Base-by-base conservation (phyloP, 1,140 invertebrate genomes). In the Muscidifurax raptorellus region DNA sequence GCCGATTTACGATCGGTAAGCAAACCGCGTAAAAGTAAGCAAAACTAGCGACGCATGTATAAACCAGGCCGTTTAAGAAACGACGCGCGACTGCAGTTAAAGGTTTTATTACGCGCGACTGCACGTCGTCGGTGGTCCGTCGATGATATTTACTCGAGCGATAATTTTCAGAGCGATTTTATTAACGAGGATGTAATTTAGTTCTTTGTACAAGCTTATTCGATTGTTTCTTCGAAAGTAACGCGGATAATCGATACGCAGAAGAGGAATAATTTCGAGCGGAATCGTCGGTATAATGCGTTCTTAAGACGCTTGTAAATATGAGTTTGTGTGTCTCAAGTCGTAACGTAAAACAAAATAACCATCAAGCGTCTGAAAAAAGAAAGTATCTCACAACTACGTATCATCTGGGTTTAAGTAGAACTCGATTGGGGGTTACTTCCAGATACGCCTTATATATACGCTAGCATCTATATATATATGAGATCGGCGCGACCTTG, bases 371-470 rank as follows among this genome's bases (percentile, higher is more conserved):
- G 10, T 40, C 36, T 40, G 10, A 22, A 52, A 52, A 52, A 52
- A 47, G 13, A 52, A 52, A 52, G 18, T 4, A 3, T 18, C 9
- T 12, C 9, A 5, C 15, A 52, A 18, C 47, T 40, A 10, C 47
- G 10, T 52, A 52, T 52, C 47, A 22, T 18, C 47, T 52, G 85
- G 86, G 85, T 82, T 86, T 85, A 84, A 86, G 82, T 87, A 83
- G 72, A 83, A 84, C 75, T 86, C 87, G 86, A 88, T 88, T 86
- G 83, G 84, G 66, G 86, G 85, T 87, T 89, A 67, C 77, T 52
- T 52, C 0, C 13, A 52, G 83, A 85, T 82, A 86, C 87, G 86
- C 86, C 86, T 86, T 84, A 30, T 1, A 52, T 66, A n/a, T 36
- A 40, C 9, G 9, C 36, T 40, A 12, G 7, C 36, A 40, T 40